Percentiles rank a stretch among this genome's conserved stretches.
Conservation (phyloP, 1,140 invertebrate species). For the Bombus turneri region DNA sequence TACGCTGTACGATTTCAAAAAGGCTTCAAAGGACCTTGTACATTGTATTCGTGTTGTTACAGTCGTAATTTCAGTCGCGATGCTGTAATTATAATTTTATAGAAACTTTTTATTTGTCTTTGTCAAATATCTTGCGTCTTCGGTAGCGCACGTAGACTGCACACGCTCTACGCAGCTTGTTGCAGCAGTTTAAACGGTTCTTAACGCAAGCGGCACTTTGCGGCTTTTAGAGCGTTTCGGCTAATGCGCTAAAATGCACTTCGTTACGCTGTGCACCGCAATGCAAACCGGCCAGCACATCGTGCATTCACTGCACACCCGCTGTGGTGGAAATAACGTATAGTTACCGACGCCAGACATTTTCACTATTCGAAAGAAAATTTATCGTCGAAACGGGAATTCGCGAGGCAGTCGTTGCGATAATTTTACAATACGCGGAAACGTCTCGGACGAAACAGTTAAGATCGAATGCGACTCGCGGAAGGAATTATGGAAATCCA, state of each 20-base stretch:
- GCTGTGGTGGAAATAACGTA: slow-evolving; percentile 44
- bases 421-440: background rate
- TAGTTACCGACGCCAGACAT: slow-evolving; percentile 21
- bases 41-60: too few relatives aligned
- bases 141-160: background rate
- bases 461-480: background rate
- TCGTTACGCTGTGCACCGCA: slow-evolving; percentile 64
- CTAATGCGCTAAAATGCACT: slow-evolving; percentile 70
- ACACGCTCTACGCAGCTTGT: slow-evolving; percentile 17
- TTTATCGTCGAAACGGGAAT: slow-evolving; percentile 7
- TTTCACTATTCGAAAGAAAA: slow-evolving; percentile 13
- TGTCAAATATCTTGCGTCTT: background rate
- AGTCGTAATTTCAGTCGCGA: background rate
- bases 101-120: background rate
- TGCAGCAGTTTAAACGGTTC: slow-evolving; percentile 38
- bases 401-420: background rate
- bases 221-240: slow-evolving; percentile 65
- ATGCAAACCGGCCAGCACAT: slow-evolving; percentile 38
- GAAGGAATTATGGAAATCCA: background rate
- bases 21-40: background rate
- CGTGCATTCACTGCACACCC: slow-evolving; percentile 29
- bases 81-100: background rate
- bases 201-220: slow-evolving; percentile 65
- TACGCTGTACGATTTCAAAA: background rate
- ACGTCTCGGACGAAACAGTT: background rate